Conservation (phyloP, 1,140 invertebrate genomes). For the Alviniconcha marisindica region DNA sequence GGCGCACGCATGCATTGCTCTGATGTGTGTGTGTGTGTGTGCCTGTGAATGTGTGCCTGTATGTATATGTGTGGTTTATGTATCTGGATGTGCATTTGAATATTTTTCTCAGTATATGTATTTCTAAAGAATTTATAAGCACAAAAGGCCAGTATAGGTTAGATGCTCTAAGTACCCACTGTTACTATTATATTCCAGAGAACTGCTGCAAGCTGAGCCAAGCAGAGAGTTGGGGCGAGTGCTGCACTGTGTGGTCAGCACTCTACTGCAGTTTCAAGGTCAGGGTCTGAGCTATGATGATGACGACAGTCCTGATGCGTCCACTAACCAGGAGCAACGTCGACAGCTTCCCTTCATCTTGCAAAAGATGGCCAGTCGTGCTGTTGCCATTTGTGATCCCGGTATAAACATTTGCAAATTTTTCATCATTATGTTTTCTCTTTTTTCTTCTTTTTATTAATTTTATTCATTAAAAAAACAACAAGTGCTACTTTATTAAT, state of each 20-base stretch:
- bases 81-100: no score
- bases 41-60: no score
- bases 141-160: no score
- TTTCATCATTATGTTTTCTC: neutral
- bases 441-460: neutral
- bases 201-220: constrained; percentile 57
- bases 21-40: no score
- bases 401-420: no score
- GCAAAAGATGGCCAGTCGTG: constrained; percentile 55
- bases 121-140: no score
- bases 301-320: constrained; percentile 19
- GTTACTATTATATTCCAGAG: constrained; percentile 48
- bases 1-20: no score
- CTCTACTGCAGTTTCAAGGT: constrained; percentile 50
- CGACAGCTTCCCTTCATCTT: constrained; percentile 52
- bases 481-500: no score
- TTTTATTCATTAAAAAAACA: no score
- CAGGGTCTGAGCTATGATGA: constrained; percentile 44
- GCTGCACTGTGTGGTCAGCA: constrained; percentile 56
- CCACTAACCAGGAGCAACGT: constrained; percentile 29
- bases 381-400: constrained; percentile 57
- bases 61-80: no score
- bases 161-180: no score
- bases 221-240: constrained; percentile 52
- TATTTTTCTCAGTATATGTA: no score